A percentile compares a stretch with the other conserved stretches of the same genome.
These are phyloP conservation scores for Cheilosia vernalis DNA, from an alignment of 2,888 invertebrate genomes.

Conservation along the genomic window DNA sequence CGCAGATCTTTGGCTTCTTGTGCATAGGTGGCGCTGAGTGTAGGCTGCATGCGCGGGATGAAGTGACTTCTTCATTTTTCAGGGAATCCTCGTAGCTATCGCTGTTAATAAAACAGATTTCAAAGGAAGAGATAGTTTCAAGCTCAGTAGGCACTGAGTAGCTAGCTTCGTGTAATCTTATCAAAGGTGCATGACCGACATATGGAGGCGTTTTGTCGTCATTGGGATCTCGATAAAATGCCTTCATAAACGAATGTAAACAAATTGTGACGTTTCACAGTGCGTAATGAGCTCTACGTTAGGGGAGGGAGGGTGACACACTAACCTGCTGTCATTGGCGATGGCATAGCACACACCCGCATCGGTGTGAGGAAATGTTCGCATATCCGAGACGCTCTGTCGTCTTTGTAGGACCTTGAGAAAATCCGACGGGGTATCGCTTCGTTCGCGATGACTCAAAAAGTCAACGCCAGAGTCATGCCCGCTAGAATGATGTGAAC, in stretches of 20 bases:
- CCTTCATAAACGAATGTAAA: neutral
- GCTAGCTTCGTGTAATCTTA: neutral
- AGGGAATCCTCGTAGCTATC: constrained; percentile 93
- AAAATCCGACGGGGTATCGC: constrained; percentile 81
- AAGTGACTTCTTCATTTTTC: constrained; percentile 83
- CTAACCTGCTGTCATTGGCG: constrained; percentile 81
- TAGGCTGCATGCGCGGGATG: constrained; percentile 72
- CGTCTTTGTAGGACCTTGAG: constrained; percentile 77
- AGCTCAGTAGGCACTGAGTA: constrained; percentile 24
- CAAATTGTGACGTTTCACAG: constrained; percentile 11
- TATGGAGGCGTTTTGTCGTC: too few species aligned
- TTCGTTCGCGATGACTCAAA: constrained; percentile 81
- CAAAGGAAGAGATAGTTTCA: constrained; percentile 8
- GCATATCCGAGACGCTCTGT: constrained; percentile 68
- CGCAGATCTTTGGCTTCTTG: constrained; percentile 56
- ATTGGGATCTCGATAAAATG: neutral
- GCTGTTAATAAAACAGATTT: constrained; percentile 80
- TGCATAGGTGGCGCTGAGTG: constrained; percentile 76
- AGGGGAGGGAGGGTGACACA: constrained; percentile 18
- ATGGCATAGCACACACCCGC: constrained; percentile 61
- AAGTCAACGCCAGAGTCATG: constrained; percentile 91
- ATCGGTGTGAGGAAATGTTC: constrained; percentile 68
- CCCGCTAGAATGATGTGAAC: constrained; percentile 92
- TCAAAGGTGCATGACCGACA: neutral
- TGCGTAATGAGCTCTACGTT: constrained; percentile 34